These are phyloP conservation scores for Tinea semifulvella DNA, from an alignment of 2,888 invertebrate species.

Conservation along the genomic window DNA sequence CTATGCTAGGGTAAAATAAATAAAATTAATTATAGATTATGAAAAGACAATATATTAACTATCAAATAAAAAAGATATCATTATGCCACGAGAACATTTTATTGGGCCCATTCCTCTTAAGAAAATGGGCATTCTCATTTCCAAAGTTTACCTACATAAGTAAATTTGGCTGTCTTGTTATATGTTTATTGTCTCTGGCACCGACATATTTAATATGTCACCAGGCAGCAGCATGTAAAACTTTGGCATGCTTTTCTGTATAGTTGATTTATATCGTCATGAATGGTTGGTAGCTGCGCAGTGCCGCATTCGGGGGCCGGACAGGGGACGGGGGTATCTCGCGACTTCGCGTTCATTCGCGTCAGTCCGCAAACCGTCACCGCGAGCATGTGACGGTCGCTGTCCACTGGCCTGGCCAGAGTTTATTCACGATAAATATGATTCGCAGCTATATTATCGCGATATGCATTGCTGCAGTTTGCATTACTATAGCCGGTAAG, in stretches of 20 bases:
- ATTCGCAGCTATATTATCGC: slow-evolving; percentile 28
- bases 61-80: too few species aligned
- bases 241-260: neutral
- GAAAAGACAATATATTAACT: too few species aligned
- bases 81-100: too few species aligned
- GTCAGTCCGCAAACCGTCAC: slow-evolving; percentile 31
- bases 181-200: too few species aligned
- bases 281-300: slow-evolving; percentile 34
- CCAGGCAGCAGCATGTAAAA: neutral
- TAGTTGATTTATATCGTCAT: slow-evolving; percentile 12
- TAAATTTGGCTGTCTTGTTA: too few species aligned
- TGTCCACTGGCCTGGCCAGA: slow-evolving; percentile 17
- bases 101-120: too few species aligned
- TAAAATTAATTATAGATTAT: too few species aligned
- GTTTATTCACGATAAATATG: slow-evolving; percentile 38
- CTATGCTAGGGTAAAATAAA: too few species aligned
- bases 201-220: too few species aligned
- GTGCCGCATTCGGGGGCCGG: slow-evolving; percentile 63
- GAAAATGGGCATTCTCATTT: too few species aligned
- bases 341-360: too few species aligned
- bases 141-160: too few species aligned
- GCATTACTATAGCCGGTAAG: slow-evolving; percentile 15
- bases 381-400: slow-evolving; percentile 14
- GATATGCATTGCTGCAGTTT: slow-evolving; percentile 8
- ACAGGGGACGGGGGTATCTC: slow-evolving; percentile 38